Evolutionary conservation across 1,140 invertebrate genomes (phyloP).

Genomic region (Nephotettix cincticeps): DNA sequence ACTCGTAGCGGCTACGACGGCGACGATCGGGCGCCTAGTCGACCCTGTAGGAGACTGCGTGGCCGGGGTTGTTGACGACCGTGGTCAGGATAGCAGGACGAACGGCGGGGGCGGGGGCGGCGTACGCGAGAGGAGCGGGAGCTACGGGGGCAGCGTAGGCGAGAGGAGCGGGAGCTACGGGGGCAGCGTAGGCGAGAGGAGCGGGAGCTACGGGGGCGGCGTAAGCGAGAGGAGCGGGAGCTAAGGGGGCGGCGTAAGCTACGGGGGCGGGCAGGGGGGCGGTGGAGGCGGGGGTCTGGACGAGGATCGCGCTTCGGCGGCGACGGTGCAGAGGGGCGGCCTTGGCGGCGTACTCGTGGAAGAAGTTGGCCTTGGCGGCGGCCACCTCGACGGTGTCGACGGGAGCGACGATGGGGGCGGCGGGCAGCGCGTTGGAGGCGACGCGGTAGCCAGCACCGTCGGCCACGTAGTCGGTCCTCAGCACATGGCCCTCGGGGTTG

Average conservation of each 20-base stretch:
- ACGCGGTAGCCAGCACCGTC: conserved; percentile 56
- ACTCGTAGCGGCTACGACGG: neutral
- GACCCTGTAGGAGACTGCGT: conserved; percentile 48
- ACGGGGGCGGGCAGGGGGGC: conserved; percentile 48
- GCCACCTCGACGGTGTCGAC: conserved; percentile 25
- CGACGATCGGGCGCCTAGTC: conserved; percentile 39
- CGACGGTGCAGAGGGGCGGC: conserved; percentile 1
- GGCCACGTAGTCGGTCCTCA: conserved; percentile 54
- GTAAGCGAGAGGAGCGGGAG: conserved; percentile 7
- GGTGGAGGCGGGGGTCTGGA: conserved; percentile 52
- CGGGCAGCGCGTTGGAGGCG: conserved; percentile 52
- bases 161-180: conserved; percentile 18
- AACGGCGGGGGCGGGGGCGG: conserved; percentile 44
- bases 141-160: conserved; percentile 40
- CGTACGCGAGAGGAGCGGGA: conserved; percentile 39
- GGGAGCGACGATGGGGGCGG: conserved; percentile 42
- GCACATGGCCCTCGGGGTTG: conserved; percentile 53
- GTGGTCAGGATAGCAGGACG: conserved; percentile 48
- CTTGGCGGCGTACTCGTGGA: conserved; percentile 40
- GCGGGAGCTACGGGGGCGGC: conserved; percentile 22
- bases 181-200: conserved; percentile 18
- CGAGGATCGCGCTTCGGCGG: conserved; percentile 40
- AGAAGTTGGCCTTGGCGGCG: conserved; percentile 42
- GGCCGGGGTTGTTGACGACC: conserved; percentile 47
- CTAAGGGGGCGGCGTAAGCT: conserved; percentile 43